These are phyloP conservation scores for Mya arenaria DNA, from an alignment of 1,140 invertebrate genomes.

Conservation along the genomic window DNA sequence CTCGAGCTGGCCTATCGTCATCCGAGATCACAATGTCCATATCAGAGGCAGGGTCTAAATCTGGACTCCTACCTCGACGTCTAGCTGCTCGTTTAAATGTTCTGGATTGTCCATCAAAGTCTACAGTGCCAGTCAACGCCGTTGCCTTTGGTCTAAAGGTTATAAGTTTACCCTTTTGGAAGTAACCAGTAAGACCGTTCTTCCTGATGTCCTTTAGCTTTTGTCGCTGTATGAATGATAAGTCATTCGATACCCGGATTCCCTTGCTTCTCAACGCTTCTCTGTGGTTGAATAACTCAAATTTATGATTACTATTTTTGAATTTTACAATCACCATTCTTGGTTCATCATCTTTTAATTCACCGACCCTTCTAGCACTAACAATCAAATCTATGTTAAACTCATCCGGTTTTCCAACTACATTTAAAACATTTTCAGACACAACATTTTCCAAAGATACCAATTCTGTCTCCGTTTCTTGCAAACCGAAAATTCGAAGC, in stretches of 20 bases:
- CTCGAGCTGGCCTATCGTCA: not conserved
- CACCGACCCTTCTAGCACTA: constrained; percentile 3
- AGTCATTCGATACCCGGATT: constrained; percentile 11
- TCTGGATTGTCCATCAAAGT: not conserved
- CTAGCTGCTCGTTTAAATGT: not conserved
- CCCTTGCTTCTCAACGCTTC: not conserved
- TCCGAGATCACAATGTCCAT: not conserved
- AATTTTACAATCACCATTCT: constrained; percentile 24
- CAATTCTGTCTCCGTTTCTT: constrained; percentile 23
- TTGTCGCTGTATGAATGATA: constrained; percentile 1
- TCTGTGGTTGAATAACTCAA: not conserved
- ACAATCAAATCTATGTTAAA: not conserved
- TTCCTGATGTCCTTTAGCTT: not conserved
- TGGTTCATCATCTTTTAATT: not conserved
- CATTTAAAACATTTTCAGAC: not conserved
- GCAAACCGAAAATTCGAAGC: constrained; percentile 8
- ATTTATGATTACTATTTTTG: constrained; percentile 4
- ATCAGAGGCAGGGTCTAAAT: not conserved
- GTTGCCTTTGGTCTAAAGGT: not conserved
- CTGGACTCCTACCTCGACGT: not conserved
- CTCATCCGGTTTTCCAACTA: not conserved
- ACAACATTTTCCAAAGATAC: constrained; percentile 7
- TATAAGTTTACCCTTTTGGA: not conserved
- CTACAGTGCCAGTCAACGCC: not conserved
- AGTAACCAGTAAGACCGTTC: constrained; percentile 9